These are phyloP conservation scores for Ahaetulla prasina DNA, from an alignment of 2,113 vertebrate genomes.

Conservation along the genomic window DNA sequence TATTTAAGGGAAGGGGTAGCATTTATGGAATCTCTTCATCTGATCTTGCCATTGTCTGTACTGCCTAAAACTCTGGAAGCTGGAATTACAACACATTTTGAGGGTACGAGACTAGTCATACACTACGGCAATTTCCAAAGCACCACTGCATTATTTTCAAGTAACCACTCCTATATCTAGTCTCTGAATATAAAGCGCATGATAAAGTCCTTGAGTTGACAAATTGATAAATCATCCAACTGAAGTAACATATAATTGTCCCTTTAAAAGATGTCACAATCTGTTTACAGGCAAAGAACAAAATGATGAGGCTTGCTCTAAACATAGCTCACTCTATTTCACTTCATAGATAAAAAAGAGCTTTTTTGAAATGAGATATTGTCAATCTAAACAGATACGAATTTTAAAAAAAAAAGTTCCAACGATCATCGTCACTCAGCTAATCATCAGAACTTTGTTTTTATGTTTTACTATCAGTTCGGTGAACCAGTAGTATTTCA, in stretches of 20 bases:
- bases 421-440: too few species aligned
- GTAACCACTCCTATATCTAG: neutral
- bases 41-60: neutral
- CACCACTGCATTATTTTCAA: neutral
- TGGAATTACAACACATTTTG: neutral
- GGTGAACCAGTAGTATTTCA: too few species aligned
- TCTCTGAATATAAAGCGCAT: neutral
- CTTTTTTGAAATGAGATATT: constrained; percentile 25
- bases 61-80: neutral
- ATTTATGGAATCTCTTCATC: neutral
- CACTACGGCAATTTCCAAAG: neutral
- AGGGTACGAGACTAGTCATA: neutral
- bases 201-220: constrained; percentile 1
- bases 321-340: constrained; percentile 14
- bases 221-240: constrained; percentile 16
- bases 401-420: too few species aligned
- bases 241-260: constrained; percentile 9
- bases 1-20: neutral
- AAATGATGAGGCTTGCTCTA: constrained; percentile 12
- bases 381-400: too few species aligned
- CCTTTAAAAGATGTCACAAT: constrained; percentile 27
- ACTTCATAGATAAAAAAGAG: constrained; percentile 18
- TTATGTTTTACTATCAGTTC: too few species aligned
- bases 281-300: constrained; percentile 48
- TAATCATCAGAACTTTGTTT: too few species aligned